phyloP scores from a whole-genome alignment of 1,140 invertebrate genomes.

The Atta texana region DNA sequence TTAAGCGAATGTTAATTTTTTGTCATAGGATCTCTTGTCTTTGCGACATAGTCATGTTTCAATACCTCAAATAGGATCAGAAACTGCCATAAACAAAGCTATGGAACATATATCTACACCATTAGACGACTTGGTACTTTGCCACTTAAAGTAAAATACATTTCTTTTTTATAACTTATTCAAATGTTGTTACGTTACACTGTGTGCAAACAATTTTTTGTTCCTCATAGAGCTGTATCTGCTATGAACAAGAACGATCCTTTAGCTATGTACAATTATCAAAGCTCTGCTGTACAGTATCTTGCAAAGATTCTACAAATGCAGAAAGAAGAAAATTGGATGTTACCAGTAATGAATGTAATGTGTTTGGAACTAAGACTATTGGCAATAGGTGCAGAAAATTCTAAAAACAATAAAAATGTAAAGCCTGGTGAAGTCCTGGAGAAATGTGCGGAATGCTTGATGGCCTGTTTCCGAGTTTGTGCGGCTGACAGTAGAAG shows the following conservation, averaged over 20 bases:
- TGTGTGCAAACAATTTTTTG: neutral
- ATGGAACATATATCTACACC: conserved; percentile 91
- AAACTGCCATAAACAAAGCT: conserved; percentile 90
- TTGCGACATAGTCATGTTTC: conserved; percentile 91
- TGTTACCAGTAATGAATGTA: conserved; percentile 13
- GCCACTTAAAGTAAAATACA: conserved; percentile 90
- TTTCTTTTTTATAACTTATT: neutral
- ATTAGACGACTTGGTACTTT: conserved; percentile 92
- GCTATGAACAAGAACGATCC: conserved; percentile 87
- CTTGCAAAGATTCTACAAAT: conserved; percentile 92
- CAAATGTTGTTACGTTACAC: conserved; percentile 16
- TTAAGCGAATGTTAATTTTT: conserved; percentile 60
- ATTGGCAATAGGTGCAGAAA: conserved; percentile 85
- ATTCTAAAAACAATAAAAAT: conserved; percentile 82
- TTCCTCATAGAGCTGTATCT: neutral
- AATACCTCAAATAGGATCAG: conserved; percentile 90
- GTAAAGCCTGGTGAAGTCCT: conserved; percentile 91
- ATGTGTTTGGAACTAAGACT: conserved; percentile 88
- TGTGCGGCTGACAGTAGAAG: conserved; percentile 96
- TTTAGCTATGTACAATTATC: conserved; percentile 92
- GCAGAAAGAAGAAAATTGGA: conserved; percentile 19
- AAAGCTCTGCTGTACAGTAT: conserved; percentile 91
- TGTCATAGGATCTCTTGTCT: conserved; percentile 89
- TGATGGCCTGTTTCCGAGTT: conserved; percentile 98
- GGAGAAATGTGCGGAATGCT: conserved; percentile 97